A percentile compares a stretch with the other conserved stretches of the same genome.
phyloP scores from a whole-genome alignment of 2,113 vertebrate genomes.

The Vulpes vulpes region DNA sequence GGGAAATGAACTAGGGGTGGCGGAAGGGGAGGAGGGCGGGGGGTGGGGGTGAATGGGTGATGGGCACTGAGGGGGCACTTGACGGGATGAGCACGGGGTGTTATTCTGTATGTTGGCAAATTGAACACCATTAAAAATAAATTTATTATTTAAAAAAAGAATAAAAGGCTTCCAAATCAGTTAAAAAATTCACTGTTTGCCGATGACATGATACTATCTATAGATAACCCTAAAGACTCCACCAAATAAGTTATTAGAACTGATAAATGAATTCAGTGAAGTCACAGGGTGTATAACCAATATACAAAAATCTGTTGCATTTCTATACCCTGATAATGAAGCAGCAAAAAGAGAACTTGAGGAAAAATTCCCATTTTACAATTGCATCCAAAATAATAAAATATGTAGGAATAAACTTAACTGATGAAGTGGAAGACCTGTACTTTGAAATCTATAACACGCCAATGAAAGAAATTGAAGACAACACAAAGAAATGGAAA shows the following conservation, averaged over 20 bases:
- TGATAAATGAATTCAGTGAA: neutral
- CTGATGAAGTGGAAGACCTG: neutral
- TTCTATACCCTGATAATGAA: neutral
- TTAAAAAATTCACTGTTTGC: neutral
- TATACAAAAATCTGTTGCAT: neutral
- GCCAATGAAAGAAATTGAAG: neutral
- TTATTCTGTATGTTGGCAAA: too few relatives aligned
- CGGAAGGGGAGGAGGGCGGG: too few relatives aligned
- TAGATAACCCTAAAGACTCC: neutral
- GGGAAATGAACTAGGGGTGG: too few relatives aligned
- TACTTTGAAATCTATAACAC: neutral
- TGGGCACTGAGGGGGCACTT: too few relatives aligned
- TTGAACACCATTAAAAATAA: too few relatives aligned
- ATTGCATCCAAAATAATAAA: neutral
- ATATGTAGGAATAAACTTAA: neutral
- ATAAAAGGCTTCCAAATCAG: neutral
- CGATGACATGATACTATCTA: neutral
- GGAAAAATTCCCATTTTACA: neutral
- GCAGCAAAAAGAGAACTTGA: neutral
- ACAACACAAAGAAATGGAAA: neutral
- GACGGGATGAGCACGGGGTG: too few relatives aligned
- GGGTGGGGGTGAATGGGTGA: too few relatives aligned
- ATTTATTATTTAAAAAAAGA: neutral
- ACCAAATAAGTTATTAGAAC: neutral
- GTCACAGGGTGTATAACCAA: neutral